Percentiles rank a stretch among this genome's conserved stretches.
Conservation (phyloP, 2,888 invertebrate species). For the Parapristionchus giblindavisi region DNA sequence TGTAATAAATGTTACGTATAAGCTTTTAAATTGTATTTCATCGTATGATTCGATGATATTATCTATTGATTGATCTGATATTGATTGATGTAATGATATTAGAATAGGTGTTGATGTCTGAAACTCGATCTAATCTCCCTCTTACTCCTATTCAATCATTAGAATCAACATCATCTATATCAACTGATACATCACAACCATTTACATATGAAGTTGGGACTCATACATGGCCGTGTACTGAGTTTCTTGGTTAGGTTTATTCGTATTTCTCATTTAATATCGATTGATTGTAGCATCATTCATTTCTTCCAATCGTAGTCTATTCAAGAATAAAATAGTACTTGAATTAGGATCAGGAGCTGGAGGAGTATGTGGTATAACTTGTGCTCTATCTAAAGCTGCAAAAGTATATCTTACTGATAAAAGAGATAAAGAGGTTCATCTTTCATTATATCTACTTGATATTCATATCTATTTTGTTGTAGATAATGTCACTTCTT, state of each 20-base stretch:
- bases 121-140: too few species aligned
- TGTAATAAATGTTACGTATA: too few species aligned
- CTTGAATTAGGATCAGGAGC: constrained; percentile 39
- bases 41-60: too few species aligned
- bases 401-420: constrained; percentile 56
- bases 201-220: constrained; percentile 30
- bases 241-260: constrained; percentile 48
- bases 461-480: neutral
- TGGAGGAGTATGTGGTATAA: constrained; percentile 55
- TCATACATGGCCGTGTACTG: constrained; percentile 59
- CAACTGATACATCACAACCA: too few species aligned
- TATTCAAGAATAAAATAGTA: constrained; percentile 25
- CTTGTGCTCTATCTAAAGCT: constrained; percentile 56
- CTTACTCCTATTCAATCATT: too few species aligned
- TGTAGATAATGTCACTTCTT: constrained; percentile 5
- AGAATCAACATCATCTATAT: too few species aligned
- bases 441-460: neutral
- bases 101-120: too few species aligned
- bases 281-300: neutral
- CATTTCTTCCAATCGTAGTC: constrained; percentile 28
- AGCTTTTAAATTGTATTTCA: too few species aligned
- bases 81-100: too few species aligned
- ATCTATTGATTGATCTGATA: too few species aligned
- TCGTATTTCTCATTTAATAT: neutral
- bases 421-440: constrained; percentile 40